Evolutionary conservation across 2,113 vertebrate genomes (phyloP).

Genomic region (Grus americana): DNA sequence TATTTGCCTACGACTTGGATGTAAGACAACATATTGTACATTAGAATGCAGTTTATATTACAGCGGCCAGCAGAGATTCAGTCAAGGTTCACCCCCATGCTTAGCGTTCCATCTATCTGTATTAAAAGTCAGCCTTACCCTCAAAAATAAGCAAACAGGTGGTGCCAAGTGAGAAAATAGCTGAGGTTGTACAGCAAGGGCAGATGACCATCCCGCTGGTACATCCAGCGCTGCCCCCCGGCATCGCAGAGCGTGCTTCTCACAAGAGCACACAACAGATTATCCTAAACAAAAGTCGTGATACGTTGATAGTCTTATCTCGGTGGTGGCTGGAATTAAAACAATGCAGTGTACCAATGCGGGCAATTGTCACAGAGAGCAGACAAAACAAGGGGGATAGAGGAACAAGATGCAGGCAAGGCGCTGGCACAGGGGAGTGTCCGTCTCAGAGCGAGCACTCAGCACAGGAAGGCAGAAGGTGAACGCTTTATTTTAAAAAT

Average conservation of each 20-base stretch:
- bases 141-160: neutral
- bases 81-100: neutral
- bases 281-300: neutral
- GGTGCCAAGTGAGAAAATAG: neutral
- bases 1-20: neutral
- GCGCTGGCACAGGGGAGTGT: neutral
- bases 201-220: neutral
- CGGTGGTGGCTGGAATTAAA: conserved; percentile 32
- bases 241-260: neutral
- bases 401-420: neutral
- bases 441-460: neutral
- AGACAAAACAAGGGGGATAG: conserved; percentile 23
- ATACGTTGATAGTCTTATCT: neutral
- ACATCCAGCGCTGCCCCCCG: neutral
- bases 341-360: neutral
- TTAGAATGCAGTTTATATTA: neutral
- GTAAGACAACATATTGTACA: neutral
- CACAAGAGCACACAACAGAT: neutral
- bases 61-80: neutral
- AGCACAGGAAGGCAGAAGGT: neutral
- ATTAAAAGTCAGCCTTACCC: neutral
- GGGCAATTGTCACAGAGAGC: neutral
- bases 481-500: neutral
- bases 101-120: neutral
- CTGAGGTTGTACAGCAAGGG: neutral